phyloP scores from a whole-genome alignment of 37 sponge, comb jelly and placozoan species.

The Diacarnus erythraeanus region DNA sequence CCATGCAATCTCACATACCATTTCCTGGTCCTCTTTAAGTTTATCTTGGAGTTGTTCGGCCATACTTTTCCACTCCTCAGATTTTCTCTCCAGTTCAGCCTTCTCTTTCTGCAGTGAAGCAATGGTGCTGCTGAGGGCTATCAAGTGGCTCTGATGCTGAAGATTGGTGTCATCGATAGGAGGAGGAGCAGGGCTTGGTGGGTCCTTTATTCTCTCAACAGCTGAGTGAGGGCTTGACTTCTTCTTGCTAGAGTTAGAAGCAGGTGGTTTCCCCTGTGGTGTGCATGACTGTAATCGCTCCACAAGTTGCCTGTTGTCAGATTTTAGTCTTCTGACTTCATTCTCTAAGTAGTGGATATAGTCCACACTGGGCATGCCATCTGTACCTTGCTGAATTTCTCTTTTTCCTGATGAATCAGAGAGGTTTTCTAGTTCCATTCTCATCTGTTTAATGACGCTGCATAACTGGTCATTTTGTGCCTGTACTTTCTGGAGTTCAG shows the following conservation, averaged over 20 bases:
- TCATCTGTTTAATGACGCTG: slow-evolving; percentile 43
- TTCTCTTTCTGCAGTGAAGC: slow-evolving; percentile 62
- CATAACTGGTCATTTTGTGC: slow-evolving; percentile 51
- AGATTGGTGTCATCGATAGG: background rate
- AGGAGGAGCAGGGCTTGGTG: background rate
- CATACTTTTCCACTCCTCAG: slow-evolving; percentile 10
- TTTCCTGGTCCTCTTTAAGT: slow-evolving; percentile 13
- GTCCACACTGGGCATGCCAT: background rate
- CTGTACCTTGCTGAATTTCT: no score
- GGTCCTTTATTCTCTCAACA: background rate
- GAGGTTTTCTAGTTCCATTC: slow-evolving; percentile 56
- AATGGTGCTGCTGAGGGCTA: slow-evolving; percentile 49
- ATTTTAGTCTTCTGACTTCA: slow-evolving; percentile 37
- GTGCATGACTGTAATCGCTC: slow-evolving; percentile 10
- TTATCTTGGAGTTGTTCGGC: slow-evolving; percentile 16
- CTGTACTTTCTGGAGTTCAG: slow-evolving; percentile 17
- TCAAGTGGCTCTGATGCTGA: slow-evolving; percentile 20
- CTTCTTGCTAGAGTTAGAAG: background rate
- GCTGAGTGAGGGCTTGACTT: background rate
- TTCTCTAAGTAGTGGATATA: slow-evolving; percentile 50
- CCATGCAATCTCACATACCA: slow-evolving; percentile 9
- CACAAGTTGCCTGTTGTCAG: slow-evolving; percentile 29
- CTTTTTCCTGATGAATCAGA: background rate
- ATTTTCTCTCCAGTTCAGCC: slow-evolving; percentile 13
- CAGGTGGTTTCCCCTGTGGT: slow-evolving; percentile 17